Evolutionary conservation across 92 coral and sea anemone species (phyloP).

Genomic region (Phymanthus crucifer): DNA sequence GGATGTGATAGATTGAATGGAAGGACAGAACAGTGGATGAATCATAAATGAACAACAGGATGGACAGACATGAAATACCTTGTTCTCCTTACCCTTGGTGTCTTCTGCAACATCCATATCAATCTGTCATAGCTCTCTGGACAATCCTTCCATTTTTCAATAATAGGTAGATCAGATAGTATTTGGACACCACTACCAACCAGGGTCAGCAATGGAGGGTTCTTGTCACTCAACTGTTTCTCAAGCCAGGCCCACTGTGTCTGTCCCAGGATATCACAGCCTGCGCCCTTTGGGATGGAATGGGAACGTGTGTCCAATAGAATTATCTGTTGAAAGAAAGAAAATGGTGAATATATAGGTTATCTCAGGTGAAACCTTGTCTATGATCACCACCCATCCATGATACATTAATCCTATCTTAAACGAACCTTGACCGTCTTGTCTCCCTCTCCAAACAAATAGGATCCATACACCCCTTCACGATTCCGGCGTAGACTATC

Average conservation of each 20-base stretch:
- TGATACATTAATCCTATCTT: background rate
- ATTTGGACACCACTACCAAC: conserved; percentile 96
- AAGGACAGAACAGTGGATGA: too few species aligned
- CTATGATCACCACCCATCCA: background rate
- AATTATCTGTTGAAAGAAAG: conserved; percentile 52
- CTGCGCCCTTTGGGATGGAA: conserved; percentile 55
- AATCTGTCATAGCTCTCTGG: conserved; percentile 85
- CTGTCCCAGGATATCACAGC: conserved; percentile 86
- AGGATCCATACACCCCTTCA: conserved; percentile 83
- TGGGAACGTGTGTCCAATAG: conserved; percentile 90
- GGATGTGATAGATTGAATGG: too few species aligned
- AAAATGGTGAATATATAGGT: background rate
- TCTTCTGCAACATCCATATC: conserved; percentile 83
- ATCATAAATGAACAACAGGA: too few species aligned
- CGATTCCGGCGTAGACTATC: conserved; percentile 78
- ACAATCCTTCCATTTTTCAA: conserved; percentile 81
- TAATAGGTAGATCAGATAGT: conserved; percentile 65
- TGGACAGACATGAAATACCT: background rate
- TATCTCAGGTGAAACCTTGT: background rate
- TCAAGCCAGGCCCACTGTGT: conserved; percentile 93
- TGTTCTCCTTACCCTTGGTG: conserved; percentile 66
- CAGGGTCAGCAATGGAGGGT: conserved; percentile 65
- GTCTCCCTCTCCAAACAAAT: conserved; percentile 76
- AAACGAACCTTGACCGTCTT: conserved; percentile 74
- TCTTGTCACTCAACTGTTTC: conserved; percentile 67